Conservation (phyloP, 2,113 vertebrate species). For the Eonycteris spelaea region DNA sequence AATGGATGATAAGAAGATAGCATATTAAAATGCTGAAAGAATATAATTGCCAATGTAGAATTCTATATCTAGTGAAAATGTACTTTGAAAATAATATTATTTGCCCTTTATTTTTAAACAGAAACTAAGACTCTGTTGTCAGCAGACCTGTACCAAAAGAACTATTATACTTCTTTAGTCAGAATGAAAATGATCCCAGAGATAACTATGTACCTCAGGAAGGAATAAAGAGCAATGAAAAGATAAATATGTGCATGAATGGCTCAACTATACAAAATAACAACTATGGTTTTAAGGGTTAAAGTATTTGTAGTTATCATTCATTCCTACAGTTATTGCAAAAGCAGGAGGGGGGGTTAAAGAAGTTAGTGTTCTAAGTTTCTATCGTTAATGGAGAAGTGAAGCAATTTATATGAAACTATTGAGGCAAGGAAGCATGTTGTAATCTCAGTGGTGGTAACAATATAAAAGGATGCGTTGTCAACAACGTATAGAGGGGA, state of each 20-base stretch:
- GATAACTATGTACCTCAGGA: not conserved
- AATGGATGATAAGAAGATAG: not conserved
- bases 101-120: not conserved
- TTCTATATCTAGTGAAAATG: not conserved
- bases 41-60: not conserved
- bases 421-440: not conserved
- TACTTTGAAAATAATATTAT: not conserved
- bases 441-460: not conserved
- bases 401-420: not conserved
- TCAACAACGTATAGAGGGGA: not conserved
- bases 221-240: not conserved
- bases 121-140: not conserved
- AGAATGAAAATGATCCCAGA: not conserved
- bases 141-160: not conserved
- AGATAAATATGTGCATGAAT: not conserved
- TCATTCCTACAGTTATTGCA: not conserved
- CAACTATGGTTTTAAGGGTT: not conserved
- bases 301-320: not conserved
- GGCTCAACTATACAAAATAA: not conserved
- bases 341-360: not conserved
- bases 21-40: not conserved
- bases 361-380: not conserved
- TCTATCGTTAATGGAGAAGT: not conserved
- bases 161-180: not conserved
- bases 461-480: not conserved